These are phyloP conservation scores for Latrodectus elegans DNA, from an alignment of 2,888 invertebrate species.

Conservation along the genomic window DNA sequence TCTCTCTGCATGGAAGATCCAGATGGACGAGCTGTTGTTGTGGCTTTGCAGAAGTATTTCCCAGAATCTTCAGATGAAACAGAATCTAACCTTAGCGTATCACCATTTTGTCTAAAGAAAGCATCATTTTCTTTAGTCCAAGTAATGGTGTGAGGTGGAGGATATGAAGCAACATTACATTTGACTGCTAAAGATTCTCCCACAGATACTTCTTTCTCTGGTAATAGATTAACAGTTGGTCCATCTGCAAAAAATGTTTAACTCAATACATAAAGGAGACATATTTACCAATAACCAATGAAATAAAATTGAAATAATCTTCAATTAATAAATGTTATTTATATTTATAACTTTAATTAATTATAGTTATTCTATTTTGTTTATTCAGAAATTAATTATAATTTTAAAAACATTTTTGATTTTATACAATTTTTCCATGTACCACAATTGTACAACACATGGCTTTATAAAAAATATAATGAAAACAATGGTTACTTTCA, in stretches of 20 bases:
- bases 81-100: conserved; percentile 83
- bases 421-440: too few species aligned
- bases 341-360: too few species aligned
- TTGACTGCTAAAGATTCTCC: conserved; percentile 88
- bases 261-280: too few species aligned
- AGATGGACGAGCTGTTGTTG: conserved; percentile 86
- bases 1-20: conserved; percentile 75
- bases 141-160: conserved; percentile 86
- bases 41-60: conserved; percentile 90
- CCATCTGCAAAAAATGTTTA: conserved; percentile 67
- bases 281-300: too few species aligned
- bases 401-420: too few species aligned
- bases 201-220: conserved; percentile 83
- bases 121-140: conserved; percentile 91
- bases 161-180: conserved; percentile 92
- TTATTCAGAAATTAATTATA: too few species aligned
- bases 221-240: conserved; percentile 71
- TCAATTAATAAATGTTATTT: too few species aligned
- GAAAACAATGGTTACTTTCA: too few species aligned
- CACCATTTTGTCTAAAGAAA: conserved; percentile 88
- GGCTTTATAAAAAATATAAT: too few species aligned
- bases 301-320: too few species aligned
- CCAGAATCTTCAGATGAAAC: conserved; percentile 90
- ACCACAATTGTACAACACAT: too few species aligned
- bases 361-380: too few species aligned